Base-by-base conservation (phyloP, 2,113 vertebrate species). In the Halcyon malimbica region DNA sequence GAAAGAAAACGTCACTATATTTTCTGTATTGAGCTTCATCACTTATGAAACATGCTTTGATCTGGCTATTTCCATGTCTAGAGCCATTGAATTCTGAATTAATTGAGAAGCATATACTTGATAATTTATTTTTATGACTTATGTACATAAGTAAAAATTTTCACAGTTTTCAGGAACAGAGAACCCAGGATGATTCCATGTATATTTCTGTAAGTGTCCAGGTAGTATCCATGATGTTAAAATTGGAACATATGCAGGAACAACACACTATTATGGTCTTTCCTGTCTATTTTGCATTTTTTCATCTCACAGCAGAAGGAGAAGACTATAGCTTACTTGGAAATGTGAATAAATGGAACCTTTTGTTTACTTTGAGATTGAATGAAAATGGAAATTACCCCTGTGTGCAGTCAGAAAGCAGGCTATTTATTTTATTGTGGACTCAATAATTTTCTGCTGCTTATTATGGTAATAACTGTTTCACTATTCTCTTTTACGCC, bases 391-490 rank as follows among this genome's bases (percentile, higher is more conserved):
- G 60, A 67, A 92, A 75, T 93, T 64, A 41, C 41, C 69, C 46
- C 44, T 84, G 6, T 84, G 48, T 93, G 48, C 44, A 62, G 21
- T 92, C 56, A 86, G 64, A 87, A 89, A 48, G 21, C 4, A 8
- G 51, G 89, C 23, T 94, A 16, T 92, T 92, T 89, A 62, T 92
- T 90, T 91, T 82, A 60, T 39, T 84, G 60, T 54, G 48, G 57
- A 71, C 56, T 89, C 56, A 63, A 11, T 75, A 62, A 54, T 87
- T 88, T 90, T 79, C 33, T 87, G 10, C 39, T 79, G 28, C 60
- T 82, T 94, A 60, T 89, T 91, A 71, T 65, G 62, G 24, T 81
- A 89, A 81, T 92, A 79, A 74, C 62, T 67, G 7, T 90, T 92
- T 87, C 69, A 48, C 6, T 71, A 3, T 92, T 89, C 50, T 25